phyloP scores from a whole-genome alignment of 2,797 vertebrate genomes.

The Silurus lanzhouensis region DNA sequence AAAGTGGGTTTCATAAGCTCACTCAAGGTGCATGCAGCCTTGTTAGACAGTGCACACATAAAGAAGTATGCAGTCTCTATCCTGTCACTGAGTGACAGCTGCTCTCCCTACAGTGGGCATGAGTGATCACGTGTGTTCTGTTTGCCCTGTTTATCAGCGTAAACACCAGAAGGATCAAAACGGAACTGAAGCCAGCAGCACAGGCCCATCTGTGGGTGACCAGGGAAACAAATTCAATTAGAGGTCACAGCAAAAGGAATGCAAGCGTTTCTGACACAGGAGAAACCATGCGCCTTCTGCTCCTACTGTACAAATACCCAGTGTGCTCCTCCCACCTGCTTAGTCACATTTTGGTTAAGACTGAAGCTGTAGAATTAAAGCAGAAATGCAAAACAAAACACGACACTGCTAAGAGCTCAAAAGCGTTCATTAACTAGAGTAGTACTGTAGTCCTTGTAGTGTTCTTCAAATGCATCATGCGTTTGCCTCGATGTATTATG shows the following conservation, averaged over 20 bases:
- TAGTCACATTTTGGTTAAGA: slow-evolving; percentile 7
- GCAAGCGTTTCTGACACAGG: slow-evolving; percentile 3
- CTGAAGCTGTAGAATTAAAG: slow-evolving; percentile 1
- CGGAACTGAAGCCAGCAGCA: slow-evolving; percentile 61
- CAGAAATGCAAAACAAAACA: slow-evolving; percentile 25
- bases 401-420: slow-evolving; percentile 3
- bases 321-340: slow-evolving; percentile 4
- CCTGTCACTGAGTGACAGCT: slow-evolving; percentile 66
- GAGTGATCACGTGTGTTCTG: slow-evolving; percentile 48
- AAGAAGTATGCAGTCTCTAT: slow-evolving; percentile 8
- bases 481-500: slow-evolving; percentile 39
- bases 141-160: slow-evolving; percentile 60
- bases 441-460: slow-evolving; percentile 30
- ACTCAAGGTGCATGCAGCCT: background rate
- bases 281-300: slow-evolving; percentile 27
- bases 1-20: slow-evolving; percentile 7
- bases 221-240: slow-evolving; percentile 52
- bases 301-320: background rate
- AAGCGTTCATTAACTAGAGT: slow-evolving; percentile 17
- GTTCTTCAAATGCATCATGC: slow-evolving; percentile 47
- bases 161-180: slow-evolving; percentile 74
- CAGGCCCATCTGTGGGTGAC: slow-evolving; percentile 49
- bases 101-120: slow-evolving; percentile 66
- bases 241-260: slow-evolving; percentile 41
- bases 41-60: background rate